Evolutionary conservation across 2,888 invertebrate species (phyloP).

Genomic region (Agriopis marginaria): DNA sequence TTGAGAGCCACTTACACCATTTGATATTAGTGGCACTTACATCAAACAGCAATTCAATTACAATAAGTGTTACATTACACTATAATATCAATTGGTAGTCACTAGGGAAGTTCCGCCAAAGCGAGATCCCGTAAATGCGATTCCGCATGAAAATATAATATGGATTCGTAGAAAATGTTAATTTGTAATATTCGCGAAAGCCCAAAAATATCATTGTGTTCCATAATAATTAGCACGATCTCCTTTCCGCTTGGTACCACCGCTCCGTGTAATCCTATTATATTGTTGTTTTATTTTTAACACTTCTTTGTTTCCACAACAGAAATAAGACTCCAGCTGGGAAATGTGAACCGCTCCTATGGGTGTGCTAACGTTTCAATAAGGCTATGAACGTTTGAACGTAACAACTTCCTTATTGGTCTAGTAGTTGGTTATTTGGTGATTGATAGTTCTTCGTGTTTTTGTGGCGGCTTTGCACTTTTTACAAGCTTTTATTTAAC

Average conservation of each 20-base stretch:
- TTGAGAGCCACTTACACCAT: slow-evolving; percentile 19
- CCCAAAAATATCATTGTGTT: too few species aligned
- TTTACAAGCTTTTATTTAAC: too few species aligned
- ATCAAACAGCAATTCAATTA: slow-evolving; percentile 37
- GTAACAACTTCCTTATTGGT: slow-evolving; percentile 41
- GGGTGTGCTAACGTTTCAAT: slow-evolving; percentile 65
- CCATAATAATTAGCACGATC: too few species aligned
- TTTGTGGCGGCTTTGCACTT: not conserved
- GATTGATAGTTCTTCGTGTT: slow-evolving; percentile 1
- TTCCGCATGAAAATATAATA: too few species aligned
- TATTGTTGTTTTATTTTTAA: too few species aligned
- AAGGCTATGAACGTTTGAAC: slow-evolving; percentile 24
- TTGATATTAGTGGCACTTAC: slow-evolving; percentile 23
- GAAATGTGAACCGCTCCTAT: slow-evolving; percentile 68
- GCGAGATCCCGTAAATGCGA: too few species aligned
- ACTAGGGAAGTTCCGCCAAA: too few species aligned
- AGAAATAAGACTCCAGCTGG: slow-evolving; percentile 68
- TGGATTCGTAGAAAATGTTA: too few species aligned
- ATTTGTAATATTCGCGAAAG: too few species aligned
- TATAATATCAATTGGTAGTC: slow-evolving; percentile 48
- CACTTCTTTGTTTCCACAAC: too few species aligned
- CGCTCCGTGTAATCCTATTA: too few species aligned
- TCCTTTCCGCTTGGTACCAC: too few species aligned
- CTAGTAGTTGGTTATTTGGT: not conserved
- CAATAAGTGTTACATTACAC: slow-evolving; percentile 58